Percentiles rank a stretch among this genome's conserved stretches.
These are phyloP conservation scores for Anniella stebbinsi DNA, from an alignment of 2,797 vertebrate species.

Conservation along the genomic window DNA sequence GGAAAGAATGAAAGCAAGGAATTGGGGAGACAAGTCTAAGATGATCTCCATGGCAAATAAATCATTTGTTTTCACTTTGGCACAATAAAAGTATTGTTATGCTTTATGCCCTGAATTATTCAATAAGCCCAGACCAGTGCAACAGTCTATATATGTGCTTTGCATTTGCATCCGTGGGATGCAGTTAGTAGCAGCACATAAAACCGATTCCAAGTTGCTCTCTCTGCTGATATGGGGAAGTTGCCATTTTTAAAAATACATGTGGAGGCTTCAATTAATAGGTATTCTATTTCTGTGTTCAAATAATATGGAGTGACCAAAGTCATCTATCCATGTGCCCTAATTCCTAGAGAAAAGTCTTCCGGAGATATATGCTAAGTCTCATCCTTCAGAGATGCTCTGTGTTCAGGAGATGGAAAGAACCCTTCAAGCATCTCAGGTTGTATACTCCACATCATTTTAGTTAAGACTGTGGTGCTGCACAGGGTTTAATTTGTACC, in stretches of 20 bases:
- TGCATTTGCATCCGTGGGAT: background rate
- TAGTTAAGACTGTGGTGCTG: background rate
- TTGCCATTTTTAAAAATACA: background rate
- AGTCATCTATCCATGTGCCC: background rate
- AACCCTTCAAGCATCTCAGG: background rate
- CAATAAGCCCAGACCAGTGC: background rate
- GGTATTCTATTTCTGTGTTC: background rate
- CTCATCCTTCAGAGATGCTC: background rate
- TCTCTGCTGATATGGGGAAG: background rate
- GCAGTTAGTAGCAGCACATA: accelerated
- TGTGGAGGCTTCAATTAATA: background rate
- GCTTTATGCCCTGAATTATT: conserved; percentile 18
- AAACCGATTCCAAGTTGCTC: accelerated
- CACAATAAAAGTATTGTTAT: conserved; percentile 31
- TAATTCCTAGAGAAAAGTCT: background rate
- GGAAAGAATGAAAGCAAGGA: conserved; percentile 32
- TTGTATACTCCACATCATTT: background rate
- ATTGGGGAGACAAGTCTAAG: background rate
- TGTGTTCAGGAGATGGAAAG: background rate
- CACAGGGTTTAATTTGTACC: background rate
- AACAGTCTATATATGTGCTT: background rate
- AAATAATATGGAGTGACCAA: background rate
- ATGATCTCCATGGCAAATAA: background rate
- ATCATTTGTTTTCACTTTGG: conserved; percentile 24
- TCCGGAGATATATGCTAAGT: background rate